Conservation (phyloP, 2,113 vertebrate genomes). For the Phyllostomus discolor region DNA sequence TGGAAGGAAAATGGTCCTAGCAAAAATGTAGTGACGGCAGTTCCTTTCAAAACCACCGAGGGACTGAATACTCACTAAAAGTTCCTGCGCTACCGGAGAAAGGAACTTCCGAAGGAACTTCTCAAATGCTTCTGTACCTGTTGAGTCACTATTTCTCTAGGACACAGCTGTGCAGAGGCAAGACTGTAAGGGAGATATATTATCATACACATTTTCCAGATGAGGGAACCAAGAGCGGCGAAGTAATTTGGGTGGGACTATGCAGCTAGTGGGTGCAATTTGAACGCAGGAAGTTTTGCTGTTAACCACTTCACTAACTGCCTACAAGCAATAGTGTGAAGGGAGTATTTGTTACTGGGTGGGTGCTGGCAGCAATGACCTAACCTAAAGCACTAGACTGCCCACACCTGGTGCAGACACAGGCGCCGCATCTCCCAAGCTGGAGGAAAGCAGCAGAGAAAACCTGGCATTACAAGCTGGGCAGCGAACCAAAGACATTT, state of each 20-base stretch:
- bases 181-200: background rate
- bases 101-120: background rate
- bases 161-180: background rate
- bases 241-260: background rate
- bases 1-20: background rate
- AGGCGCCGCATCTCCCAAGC: background rate
- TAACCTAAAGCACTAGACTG: background rate
- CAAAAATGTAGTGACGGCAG: background rate
- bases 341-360: background rate
- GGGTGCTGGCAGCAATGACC: background rate
- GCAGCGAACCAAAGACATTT: background rate
- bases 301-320: background rate
- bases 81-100: background rate
- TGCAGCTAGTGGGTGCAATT: background rate
- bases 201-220: background rate
- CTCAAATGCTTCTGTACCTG: background rate
- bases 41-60: background rate
- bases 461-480: background rate
- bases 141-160: background rate
- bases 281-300: background rate
- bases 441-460: fast-evolving
- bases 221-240: background rate
- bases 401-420: background rate
- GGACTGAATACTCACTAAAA: background rate
- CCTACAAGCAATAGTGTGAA: background rate